Percentiles rank a stretch among this genome's conserved stretches.
Conservation (phyloP, 2,888 invertebrate genomes). For the Yponomeuta malinellus region DNA sequence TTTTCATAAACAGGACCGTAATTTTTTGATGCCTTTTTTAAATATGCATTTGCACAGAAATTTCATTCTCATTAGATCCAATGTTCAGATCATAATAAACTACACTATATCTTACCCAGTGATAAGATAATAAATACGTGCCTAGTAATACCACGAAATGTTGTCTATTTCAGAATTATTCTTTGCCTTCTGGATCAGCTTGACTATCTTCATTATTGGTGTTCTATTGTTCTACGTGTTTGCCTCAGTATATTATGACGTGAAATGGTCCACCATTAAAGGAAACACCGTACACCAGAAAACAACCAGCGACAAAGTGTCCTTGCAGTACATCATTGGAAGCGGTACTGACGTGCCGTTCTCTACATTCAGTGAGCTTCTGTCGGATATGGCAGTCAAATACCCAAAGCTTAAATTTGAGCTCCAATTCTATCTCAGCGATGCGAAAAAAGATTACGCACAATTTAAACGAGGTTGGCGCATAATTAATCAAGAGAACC, state of each 20-base stretch:
- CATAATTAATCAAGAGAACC: background rate
- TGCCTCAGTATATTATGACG: background rate
- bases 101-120: no score
- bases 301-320: constrained; percentile 48
- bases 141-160: no score
- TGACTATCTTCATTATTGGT: constrained; percentile 51
- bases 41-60: no score
- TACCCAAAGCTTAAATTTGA: constrained; percentile 32
- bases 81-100: no score
- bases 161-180: constrained; percentile 49
- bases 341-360: constrained; percentile 38
- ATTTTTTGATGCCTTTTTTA: no score
- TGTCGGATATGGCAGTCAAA: constrained; percentile 42
- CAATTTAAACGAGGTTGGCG: background rate
- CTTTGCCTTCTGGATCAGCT: constrained; percentile 62
- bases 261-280: background rate
- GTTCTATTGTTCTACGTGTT: constrained; percentile 47
- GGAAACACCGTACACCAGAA: constrained; percentile 35
- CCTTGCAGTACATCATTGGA: constrained; percentile 47
- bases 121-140: no score
- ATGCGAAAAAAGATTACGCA: background rate
- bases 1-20: no score
- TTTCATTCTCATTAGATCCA: no score
- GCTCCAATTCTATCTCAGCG: background rate
- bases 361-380: constrained; percentile 41